Evolutionary conservation across 2,888 invertebrate genomes (phyloP).

Genomic region (Troilus luridus): DNA sequence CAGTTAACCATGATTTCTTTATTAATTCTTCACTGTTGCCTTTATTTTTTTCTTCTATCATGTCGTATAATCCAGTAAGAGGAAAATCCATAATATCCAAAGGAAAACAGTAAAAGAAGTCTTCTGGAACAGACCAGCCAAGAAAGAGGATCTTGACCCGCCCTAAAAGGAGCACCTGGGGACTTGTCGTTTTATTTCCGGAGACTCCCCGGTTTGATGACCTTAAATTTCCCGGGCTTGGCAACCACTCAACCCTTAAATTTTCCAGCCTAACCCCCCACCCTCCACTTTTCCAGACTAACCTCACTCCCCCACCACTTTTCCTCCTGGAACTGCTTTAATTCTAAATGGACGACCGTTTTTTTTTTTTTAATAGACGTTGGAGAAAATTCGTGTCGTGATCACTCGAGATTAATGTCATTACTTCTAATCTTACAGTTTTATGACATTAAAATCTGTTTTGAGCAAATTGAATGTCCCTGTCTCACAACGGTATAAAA

Average conservation of each 20-base stretch:
- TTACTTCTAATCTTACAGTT: not conserved
- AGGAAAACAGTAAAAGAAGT: not conserved
- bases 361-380: slow-evolving; percentile 10
- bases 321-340: not conserved
- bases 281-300: not conserved
- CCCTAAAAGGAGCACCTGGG: slow-evolving; percentile 21
- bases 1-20: not conserved
- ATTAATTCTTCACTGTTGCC: not conserved
- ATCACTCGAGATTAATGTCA: slow-evolving; percentile 14
- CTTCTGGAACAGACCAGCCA: not conserved
- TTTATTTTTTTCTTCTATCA: not conserved
- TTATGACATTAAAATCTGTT: not conserved
- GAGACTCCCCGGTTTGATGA: slow-evolving; percentile 15
- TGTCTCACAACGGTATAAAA: not conserved
- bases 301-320: not conserved
- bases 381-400: not conserved
- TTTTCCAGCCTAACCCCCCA: not conserved
- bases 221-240: slow-evolving; percentile 18
- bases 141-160: not conserved
- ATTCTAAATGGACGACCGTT: slow-evolving; percentile 1
- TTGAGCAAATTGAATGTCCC: not conserved
- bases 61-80: not conserved
- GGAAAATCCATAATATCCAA: not conserved
- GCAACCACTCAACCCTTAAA: slow-evolving; percentile 34
- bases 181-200: not conserved